A percentile compares a stretch with the other conserved stretches of the same genome.
These are phyloP conservation scores for Coenobita brevimanus DNA, from an alignment of 1,140 invertebrate species.

Conservation along the genomic window DNA sequence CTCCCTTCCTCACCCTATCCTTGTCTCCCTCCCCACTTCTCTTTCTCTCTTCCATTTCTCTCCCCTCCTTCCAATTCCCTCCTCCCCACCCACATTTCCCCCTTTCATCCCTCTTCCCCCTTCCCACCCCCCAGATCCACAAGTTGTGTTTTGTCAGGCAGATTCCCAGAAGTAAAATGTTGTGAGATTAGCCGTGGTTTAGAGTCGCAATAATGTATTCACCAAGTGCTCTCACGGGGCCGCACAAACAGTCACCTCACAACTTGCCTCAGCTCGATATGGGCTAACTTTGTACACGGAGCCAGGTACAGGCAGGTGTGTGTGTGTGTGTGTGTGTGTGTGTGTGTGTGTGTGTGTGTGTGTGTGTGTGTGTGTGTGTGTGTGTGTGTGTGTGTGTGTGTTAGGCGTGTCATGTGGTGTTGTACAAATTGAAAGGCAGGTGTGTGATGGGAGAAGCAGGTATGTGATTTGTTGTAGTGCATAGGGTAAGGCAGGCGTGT, in stretches of 20 bases:
- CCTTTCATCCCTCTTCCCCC: background rate
- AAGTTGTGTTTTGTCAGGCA: constrained; percentile 41
- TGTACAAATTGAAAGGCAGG: too few species aligned
- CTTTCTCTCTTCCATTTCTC: too few species aligned
- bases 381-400: too few species aligned
- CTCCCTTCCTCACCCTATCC: too few species aligned
- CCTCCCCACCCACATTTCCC: too few species aligned
- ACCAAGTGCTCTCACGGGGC: constrained; percentile 38
- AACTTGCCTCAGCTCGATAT: constrained; percentile 45
- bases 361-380: too few species aligned
- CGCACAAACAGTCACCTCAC: constrained; percentile 43
- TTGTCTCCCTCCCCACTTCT: too few species aligned
- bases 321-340: background rate
- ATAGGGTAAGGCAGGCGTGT: too few species aligned
- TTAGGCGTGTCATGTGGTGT: too few species aligned
- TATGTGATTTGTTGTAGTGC: background rate
- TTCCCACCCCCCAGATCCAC: background rate
- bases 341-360: too few species aligned
- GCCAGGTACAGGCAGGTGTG: constrained; percentile 3
- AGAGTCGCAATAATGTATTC: constrained; percentile 49
- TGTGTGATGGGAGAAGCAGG: background rate
- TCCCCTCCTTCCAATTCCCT: too few species aligned
- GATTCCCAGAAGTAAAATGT: constrained; percentile 50
- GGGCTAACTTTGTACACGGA: constrained; percentile 48
- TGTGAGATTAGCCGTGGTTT: constrained; percentile 47